Evolutionary conservation across 2,797 vertebrate genomes (phyloP).

Genomic region (Fundulus diaphanus): DNA sequence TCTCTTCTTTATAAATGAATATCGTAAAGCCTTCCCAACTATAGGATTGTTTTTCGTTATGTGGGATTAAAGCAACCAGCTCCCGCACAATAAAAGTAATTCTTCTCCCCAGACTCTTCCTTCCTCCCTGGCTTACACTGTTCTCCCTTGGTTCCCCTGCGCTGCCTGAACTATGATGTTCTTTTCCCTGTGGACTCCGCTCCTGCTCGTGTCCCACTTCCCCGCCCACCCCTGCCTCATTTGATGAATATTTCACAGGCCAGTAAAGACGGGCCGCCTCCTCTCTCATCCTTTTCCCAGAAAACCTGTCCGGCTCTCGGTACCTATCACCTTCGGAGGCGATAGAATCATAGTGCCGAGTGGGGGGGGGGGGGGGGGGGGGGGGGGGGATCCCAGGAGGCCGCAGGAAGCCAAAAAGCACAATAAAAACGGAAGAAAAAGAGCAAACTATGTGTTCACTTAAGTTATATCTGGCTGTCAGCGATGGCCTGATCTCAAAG

Average conservation of each 20-base stretch:
- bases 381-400: conserved; percentile 48
- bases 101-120: conserved; percentile 25
- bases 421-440: conserved; percentile 43
- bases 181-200: conserved; percentile 57
- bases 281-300: conserved; percentile 66
- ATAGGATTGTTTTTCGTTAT: conserved; percentile 26
- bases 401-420: conserved; percentile 23
- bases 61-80: conserved; percentile 40
- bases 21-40: conserved; percentile 34
- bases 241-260: conserved; percentile 83
- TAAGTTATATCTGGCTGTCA: conserved; percentile 26
- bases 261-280: conserved; percentile 70
- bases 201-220: conserved; percentile 64
- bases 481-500: conserved; percentile 29
- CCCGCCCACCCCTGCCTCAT: conserved; percentile 58
- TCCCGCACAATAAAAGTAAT: conserved; percentile 44
- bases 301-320: conserved; percentile 61
- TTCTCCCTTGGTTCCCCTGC: conserved; percentile 33
- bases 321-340: conserved; percentile 71
- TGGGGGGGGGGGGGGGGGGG: no score
- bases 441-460: conserved; percentile 38
- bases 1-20: conserved; percentile 22
- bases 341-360: conserved; percentile 40
- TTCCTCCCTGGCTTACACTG: conserved; percentile 30
- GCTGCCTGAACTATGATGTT: conserved; percentile 60